phyloP scores from a whole-genome alignment of 2,797 vertebrate genomes.

The Phyllotis vaccarum region DNA sequence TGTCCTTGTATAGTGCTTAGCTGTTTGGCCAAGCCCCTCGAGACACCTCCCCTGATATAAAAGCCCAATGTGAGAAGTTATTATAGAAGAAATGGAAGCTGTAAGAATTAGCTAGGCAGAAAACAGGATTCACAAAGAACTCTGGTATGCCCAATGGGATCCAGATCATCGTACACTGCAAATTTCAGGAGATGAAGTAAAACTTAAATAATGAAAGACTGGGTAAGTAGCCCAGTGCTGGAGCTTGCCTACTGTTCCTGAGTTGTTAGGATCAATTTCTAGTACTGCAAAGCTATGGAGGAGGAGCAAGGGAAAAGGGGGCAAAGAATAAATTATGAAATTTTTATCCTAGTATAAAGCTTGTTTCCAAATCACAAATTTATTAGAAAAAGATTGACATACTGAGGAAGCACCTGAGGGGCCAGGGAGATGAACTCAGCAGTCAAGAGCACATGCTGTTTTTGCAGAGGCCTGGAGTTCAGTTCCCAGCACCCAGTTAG shows the following conservation, averaged over 20 bases:
- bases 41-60: background rate
- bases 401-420: background rate
- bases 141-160: background rate
- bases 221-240: background rate
- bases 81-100: background rate
- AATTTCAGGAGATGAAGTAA: constrained; percentile 14
- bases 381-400: constrained; percentile 21
- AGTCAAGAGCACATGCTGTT: background rate
- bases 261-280: background rate
- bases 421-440: background rate
- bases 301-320: background rate
- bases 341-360: background rate
- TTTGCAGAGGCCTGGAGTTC: too few relatives aligned
- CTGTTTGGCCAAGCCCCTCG: background rate
- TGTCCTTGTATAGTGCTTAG: background rate
- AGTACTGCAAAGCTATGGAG: background rate
- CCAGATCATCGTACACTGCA: background rate
- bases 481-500: too few relatives aligned
- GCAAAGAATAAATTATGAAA: background rate
- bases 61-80: background rate
- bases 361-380: constrained; percentile 26
- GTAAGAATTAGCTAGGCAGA: constrained; percentile 5
- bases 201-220: background rate
- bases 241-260: background rate
- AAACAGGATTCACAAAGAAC: constrained; percentile 47